Evolutionary conservation across 2,888 invertebrate species (phyloP), one percentile per base, ranked within the genome.

Genomic region (Amiota mariae): DNA sequence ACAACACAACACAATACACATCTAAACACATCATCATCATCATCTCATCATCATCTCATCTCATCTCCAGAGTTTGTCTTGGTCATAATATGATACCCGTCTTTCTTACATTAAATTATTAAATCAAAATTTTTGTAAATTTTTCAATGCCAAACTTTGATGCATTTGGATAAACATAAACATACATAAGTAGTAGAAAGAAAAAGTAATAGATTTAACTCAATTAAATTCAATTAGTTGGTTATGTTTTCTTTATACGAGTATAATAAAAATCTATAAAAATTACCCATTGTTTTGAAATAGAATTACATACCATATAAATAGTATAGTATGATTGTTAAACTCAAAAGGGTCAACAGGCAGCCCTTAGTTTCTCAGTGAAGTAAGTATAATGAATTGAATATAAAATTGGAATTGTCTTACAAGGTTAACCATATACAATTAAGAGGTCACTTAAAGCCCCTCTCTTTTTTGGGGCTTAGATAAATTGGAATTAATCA

Each of bases 401-500:
- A 59, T n/a, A 59, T 10, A 18, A 59, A 18, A 18, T 15, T 15
- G 59, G 36, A 63, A 63, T 63, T 63, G 18, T 15, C 66, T 10
- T n/a, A 8, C 61, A 74, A 74, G 71, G 73, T 71, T 73, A 74
- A 73, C 54, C 47, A 10, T 36, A 36, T 59, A 56, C 71, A 71
- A 73, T 75, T 76, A 54, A 47, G 48, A 64, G 72, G 76, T 75
- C 63, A 63, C 9, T 59, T 11, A 59, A 15, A 15, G n/a, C 63
- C 3, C 59, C 15, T 1, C 15, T 1, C 24, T 24, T 36, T 36
- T 36, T 36, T 2, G 36, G 36, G 36, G 36, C 36, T 36, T 24
- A 59, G 24, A 20, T 59, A 59, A 59, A 11, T 11, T 8, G 83
- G 81, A 83, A 82, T 85, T 87, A 85, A 87, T 85, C 82, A 85